Conservation (phyloP, 1,140 invertebrate genomes). For the Brachionus koreanus region DNA sequence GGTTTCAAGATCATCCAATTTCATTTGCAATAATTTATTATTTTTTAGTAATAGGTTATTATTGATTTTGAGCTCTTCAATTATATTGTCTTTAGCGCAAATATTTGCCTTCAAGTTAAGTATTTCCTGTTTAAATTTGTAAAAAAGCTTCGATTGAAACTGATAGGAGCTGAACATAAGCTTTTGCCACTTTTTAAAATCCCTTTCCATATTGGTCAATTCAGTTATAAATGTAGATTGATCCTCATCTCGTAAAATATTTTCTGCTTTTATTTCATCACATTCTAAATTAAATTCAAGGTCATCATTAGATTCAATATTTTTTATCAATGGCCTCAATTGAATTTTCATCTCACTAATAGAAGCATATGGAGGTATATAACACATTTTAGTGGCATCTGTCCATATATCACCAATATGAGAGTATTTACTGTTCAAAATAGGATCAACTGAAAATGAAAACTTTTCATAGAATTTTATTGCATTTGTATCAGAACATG, state of each 20-base stretch:
- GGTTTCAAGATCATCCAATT: neutral
- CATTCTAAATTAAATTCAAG: neutral
- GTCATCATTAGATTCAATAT: neutral
- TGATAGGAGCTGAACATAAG: slow-evolving; percentile 39
- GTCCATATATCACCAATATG: slow-evolving; percentile 39
- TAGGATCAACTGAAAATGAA: neutral
- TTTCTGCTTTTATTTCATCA: neutral
- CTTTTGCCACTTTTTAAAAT: slow-evolving; percentile 37
- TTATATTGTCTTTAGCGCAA: neutral
- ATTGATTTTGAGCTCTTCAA: neutral
- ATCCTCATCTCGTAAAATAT: neutral
- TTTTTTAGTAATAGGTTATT: neutral
- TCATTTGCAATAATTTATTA: slow-evolving; percentile 17
- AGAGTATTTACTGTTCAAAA: slow-evolving; percentile 34
- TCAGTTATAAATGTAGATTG: neutral
- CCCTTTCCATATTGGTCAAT: neutral
- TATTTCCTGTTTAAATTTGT: slow-evolving; percentile 32
- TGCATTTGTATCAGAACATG: slow-evolving; percentile 4
- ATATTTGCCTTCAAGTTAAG: slow-evolving; percentile 14
- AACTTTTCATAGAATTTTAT: slow-evolving; percentile 37
- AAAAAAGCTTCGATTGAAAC: slow-evolving; percentile 24
- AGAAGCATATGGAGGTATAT: neutral
- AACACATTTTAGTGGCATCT: slow-evolving; percentile 34
- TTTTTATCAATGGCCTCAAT: neutral
- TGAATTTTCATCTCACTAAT: neutral